Base-by-base conservation (phyloP, 2,888 invertebrate genomes). In the Meganola albula region DNA sequence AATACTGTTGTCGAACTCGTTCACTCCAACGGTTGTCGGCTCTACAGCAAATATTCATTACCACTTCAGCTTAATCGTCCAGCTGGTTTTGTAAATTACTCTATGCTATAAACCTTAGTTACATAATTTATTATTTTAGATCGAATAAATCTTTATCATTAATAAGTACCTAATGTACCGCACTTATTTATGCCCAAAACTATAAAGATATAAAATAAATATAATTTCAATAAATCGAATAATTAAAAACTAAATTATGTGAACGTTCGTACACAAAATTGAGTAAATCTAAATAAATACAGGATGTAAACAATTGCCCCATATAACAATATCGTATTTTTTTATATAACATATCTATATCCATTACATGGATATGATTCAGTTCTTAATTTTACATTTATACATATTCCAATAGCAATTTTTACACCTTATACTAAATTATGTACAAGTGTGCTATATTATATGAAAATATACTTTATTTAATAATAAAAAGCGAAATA, bases 371-470 rank as follows among this genome's bases (percentile, higher is more conserved):
- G 73, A 70, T 24, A 12, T 26, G 18, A 20, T 42, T 24, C 31
- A 29, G 31, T 42, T 51, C 40, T 41, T 50, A 53, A 46, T 37
- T 51, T 37, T 48, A 44, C 41, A 44, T 44, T 44, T 51, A 44
- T 46, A 51, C 45, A 54, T 52, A 56, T 49, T 57, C 48, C 44
- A 53, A 48, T 58, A 62, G 72, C 76, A 76, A 72, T 68, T 70
- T 72, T 72, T 72, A 76, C 75, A 76, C 74, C 74, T 64, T 69
- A 74, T 66, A 68, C 54, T 53, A 59, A 57, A 63, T 54, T 78
- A 77, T 78, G 66, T 78, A 79, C 78, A 79, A 58, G 65, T 61
- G 58, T 65, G 65, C 53, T 61, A 59, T 63, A 72, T n/a, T n/a
- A n/a, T 74, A 74, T 58, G 68, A 74, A 74, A 73, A 74, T 74